Conservation (phyloP, 2,888 invertebrate genomes). For the Mactromeris polynyma region DNA sequence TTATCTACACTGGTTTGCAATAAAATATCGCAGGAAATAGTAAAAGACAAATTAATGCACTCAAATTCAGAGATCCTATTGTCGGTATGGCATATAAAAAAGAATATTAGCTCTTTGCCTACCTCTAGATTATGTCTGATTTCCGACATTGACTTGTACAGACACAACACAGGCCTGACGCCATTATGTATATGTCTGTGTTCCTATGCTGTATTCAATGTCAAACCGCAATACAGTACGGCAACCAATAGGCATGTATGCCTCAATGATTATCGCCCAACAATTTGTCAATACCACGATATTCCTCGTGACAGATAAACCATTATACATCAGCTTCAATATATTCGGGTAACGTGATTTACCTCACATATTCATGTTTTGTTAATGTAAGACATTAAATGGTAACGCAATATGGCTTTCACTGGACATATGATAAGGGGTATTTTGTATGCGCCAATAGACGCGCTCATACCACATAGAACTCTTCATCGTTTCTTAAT, state of each 20-base stretch:
- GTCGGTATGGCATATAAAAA: background rate
- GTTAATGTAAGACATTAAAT: conserved; percentile 8
- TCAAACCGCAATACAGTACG: background rate
- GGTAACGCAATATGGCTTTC: background rate
- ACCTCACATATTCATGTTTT: background rate
- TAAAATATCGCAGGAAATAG: background rate
- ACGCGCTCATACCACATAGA: background rate
- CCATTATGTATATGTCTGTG: background rate
- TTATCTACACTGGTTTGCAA: background rate
- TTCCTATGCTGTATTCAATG: background rate
- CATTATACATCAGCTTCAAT: background rate
- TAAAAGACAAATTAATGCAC: background rate
- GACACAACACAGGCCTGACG: background rate
- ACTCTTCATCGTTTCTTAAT: background rate
- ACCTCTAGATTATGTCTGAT: background rate
- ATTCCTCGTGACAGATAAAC: background rate
- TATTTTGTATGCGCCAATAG: background rate
- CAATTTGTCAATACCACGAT: background rate
- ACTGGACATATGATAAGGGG: background rate
- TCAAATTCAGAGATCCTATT: background rate
- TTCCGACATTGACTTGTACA: background rate
- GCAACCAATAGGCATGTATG: background rate
- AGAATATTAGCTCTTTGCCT: background rate
- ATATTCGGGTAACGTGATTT: background rate
- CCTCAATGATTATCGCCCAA: background rate